phyloP scores from a whole-genome alignment of 1,140 invertebrate genomes.

The Drosophila dunni region DNA sequence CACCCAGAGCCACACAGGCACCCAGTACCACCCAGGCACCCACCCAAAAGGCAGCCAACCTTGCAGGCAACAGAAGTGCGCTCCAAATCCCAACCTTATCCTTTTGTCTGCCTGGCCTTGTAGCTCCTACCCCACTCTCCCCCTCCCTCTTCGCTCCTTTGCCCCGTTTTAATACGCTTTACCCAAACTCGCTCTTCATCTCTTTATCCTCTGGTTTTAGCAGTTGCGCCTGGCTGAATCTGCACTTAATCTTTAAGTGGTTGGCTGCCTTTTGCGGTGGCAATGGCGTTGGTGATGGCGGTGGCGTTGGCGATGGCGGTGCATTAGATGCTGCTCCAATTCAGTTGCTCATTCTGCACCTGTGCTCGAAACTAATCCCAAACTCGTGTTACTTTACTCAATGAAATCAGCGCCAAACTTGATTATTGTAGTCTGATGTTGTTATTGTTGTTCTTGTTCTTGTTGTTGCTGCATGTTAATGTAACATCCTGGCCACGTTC shows the following conservation, averaged over 20 bases:
- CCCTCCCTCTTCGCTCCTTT: background rate
- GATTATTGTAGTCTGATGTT: constrained; percentile 59
- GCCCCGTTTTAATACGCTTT: constrained; percentile 25
- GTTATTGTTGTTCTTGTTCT: background rate
- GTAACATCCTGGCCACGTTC: constrained; percentile 41
- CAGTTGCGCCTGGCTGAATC: constrained; percentile 71
- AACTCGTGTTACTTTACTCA: constrained; percentile 74
- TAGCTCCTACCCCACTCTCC: constrained; percentile 2
- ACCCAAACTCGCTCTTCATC: constrained; percentile 10
- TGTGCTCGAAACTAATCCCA: constrained; percentile 70
- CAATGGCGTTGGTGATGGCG: background rate
- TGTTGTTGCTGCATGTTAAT: constrained; percentile 67
- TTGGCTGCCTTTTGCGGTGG: constrained; percentile 65
- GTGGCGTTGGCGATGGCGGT: constrained; percentile 15
- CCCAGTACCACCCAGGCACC: background rate
- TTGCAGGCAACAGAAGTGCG: constrained; percentile 9
- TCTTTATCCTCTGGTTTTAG: constrained; percentile 27
- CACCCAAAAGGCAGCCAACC: constrained; percentile 12
- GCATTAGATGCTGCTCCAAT: constrained; percentile 56
- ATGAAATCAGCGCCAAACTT: constrained; percentile 77
- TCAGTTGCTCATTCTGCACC: constrained; percentile 31
- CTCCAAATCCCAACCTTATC: constrained; percentile 41
- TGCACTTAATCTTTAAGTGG: constrained; percentile 82
- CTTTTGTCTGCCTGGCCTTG: constrained; percentile 57
- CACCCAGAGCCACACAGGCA: background rate